phyloP scores from a whole-genome alignment of 2,888 invertebrate genomes.

The Yponomeuta evonymella region DNA sequence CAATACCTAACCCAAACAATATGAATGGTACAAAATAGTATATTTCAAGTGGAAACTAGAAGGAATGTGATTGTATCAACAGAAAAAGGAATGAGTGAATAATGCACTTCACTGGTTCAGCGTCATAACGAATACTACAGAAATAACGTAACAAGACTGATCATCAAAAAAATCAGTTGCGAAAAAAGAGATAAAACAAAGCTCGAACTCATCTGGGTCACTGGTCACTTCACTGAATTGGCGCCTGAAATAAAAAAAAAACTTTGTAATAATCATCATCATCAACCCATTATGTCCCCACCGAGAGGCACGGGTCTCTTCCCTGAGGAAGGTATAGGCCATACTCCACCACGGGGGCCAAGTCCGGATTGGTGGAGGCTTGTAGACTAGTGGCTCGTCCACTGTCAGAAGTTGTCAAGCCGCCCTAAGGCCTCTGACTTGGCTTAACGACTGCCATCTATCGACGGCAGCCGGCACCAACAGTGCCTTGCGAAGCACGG shows the following conservation, averaged over 20 bases:
- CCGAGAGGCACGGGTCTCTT: no score
- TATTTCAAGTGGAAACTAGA: not conserved
- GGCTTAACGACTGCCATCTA: no score
- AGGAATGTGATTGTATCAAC: slow-evolving; percentile 7
- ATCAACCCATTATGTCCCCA: no score
- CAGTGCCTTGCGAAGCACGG: no score
- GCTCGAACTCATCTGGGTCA: slow-evolving; percentile 47
- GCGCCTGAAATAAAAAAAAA: not conserved
- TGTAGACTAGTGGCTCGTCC: no score
- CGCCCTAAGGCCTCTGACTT: no score
- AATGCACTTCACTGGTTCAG: not conserved
- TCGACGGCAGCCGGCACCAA: no score
- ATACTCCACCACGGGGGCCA: no score
- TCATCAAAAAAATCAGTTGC: not conserved
- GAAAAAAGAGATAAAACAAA: not conserved
- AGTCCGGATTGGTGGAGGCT: no score
- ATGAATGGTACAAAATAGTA: slow-evolving; percentile 2
- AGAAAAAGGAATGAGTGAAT: not conserved
- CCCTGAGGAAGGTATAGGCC: no score
- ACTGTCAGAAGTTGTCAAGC: no score
- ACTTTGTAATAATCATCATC: not conserved
- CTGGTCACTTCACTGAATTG: not conserved
- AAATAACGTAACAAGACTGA: not conserved
- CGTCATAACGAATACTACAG: not conserved
- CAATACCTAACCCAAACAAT: slow-evolving; percentile 4